Base-by-base conservation (phyloP, 2,797 vertebrate genomes). In the Petrocephalus schoutedeni region DNA sequence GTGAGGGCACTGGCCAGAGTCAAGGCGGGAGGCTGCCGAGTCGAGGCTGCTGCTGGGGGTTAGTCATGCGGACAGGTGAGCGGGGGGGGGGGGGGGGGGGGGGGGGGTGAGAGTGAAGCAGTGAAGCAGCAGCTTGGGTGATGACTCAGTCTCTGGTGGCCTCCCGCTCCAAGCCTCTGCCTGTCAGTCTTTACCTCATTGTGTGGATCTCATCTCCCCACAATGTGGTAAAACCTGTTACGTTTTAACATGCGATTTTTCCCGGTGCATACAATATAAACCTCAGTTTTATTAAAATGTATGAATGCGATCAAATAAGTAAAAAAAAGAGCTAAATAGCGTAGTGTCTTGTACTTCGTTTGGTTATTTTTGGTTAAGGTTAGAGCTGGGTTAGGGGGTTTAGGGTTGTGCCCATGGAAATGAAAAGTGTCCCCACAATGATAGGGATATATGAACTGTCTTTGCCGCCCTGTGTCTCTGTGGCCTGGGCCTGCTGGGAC, bases 121-220 rank as follows among this genome's bases (percentile, higher is more conserved):
- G 53, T 12, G 10, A 2, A 10, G 12, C 8, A 54, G 12, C 53
- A 41, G 87, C 74, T 53, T 19, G 8, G 49, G 53, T 59, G 84
- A 86, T 86, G 71, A 86, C 64, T 87, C 57, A 45, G 85, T 51
- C 23, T 21, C 28, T 58, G 23, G 51, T 51, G 87, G 28, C 71
- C 54, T 58, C 71, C 71, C 21, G 41, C 28, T 57, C 21, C 41
- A 16, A 10, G 5, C 7, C 10, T 74, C 36, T 82, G 23, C 41
- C 4, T 64, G 36, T 77, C 56, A 45, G 23, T 67, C 3, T 32
- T 45, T 77, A 16, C 28, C 36, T 5, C 71, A 77, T 14, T 77
- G 32, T 77, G 28, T 14, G 12, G 10, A 45, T 10, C 14, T 32
- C 19, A 0, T 36, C 23, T 74, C 2, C 21, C 59, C n/a, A 61